Base-by-base conservation (phyloP, 2,113 vertebrate species). In the Pseudonaja textilis region DNA sequence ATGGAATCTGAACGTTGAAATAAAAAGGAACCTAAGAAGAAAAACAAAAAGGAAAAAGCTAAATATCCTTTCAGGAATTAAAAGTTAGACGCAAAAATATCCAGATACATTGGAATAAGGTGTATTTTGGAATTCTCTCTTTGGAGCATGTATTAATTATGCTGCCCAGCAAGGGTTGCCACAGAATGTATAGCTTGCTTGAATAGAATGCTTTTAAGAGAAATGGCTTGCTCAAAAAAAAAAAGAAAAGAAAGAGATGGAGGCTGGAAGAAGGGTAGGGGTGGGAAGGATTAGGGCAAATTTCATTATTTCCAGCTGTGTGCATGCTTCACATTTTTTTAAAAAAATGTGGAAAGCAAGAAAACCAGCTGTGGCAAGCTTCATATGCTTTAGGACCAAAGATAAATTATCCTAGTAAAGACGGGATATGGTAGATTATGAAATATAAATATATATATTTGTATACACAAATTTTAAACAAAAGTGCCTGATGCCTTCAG, bases 401-500 rank as follows among this genome's bases (percentile, higher is more conserved):
- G 98, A 95, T 96, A 98, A 98, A 97, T 97, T 97, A 98, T 97
- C 97, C 96, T 92, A 96, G 97, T 98, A 98, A 96, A 97, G 55
- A 59, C 22, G 74, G 97, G 96, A 97, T 94, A 94, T 90, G 96
- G 94, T 95, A 97, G 94, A 97, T 93, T 97, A 95, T 97, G 94
- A 95, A 97, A 97, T 54, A 97, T 97, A 96, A 97, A 97, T 93
- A 98, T 95, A 97, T 96, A 98, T 98, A 97, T 99, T 98, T 99
- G 98, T 99, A 98, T 97, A 98, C 97, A 97, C 98, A 97, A 98
- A 97, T 97, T 96, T 97, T 97, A 98, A 98, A 98, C 98, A 97
- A 99, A 97, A 99, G 99, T 99, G 99, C 99, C 99, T 99, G 98
- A 98, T 97, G 97, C 98, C 97, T 98, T 98, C 97, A 96, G 94